Percentiles rank a stretch among this genome's conserved stretches.
phyloP scores from a whole-genome alignment of 2,797 vertebrate genomes.

The Bovichtus variegatus region DNA sequence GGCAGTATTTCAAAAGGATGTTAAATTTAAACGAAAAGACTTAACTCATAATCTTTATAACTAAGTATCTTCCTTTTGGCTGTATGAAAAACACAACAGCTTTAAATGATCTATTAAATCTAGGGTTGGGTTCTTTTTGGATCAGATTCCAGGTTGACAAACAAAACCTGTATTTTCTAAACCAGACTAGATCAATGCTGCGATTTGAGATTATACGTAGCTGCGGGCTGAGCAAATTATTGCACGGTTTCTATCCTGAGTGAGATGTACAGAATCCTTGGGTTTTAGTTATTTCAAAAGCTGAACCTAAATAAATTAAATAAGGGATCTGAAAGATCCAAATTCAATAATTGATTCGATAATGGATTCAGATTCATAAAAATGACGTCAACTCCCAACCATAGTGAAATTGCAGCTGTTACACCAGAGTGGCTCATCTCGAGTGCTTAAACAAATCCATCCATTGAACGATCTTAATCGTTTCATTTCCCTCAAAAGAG shows the following conservation, averaged over 20 bases:
- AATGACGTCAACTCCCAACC: not conserved
- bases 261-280: not conserved
- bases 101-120: not conserved
- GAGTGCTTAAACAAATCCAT: not conserved
- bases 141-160: not conserved
- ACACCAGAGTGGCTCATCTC: not conserved
- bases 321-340: not conserved
- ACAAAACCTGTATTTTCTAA: not conserved
- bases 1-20: not conserved
- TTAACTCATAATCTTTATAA: not conserved
- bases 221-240: not conserved
- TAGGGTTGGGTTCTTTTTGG: not conserved
- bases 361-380: not conserved
- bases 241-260: not conserved
- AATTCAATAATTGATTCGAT: not conserved
- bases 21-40: not conserved
- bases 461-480: not conserved
- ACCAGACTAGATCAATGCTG: too few species aligned
- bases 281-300: not conserved
- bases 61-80: not conserved
- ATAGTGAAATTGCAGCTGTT: not conserved
- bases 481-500: not conserved
- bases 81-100: not conserved
- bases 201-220: not conserved
- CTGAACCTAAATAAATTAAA: not conserved